Conservation (phyloP, 2,888 invertebrate genomes). For the Dorcus parallelipipedus region DNA sequence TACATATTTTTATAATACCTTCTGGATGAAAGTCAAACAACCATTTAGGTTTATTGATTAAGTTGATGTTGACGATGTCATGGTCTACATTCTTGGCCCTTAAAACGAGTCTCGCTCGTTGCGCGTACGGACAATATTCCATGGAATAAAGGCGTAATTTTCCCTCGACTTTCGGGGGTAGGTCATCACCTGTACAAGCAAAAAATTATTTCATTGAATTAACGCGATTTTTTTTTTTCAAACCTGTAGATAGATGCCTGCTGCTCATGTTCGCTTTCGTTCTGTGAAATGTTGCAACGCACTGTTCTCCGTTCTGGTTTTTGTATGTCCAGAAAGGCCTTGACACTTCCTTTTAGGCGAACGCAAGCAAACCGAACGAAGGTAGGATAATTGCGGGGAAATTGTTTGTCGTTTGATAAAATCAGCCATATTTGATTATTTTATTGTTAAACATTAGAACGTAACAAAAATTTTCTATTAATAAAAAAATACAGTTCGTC, state of each 20-base stretch:
- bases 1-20: slow-evolving; percentile 41
- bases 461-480: too few relatives aligned
- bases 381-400: background rate
- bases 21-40: slow-evolving; percentile 59
- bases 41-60: slow-evolving; percentile 83
- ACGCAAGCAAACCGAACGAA: background rate
- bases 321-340: background rate
- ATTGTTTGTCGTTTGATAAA: too few relatives aligned
- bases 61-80: slow-evolving; percentile 70
- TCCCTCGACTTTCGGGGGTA: slow-evolving; percentile 60
- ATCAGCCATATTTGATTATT: too few relatives aligned
- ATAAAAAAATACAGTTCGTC: too few relatives aligned
- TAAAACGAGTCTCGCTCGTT: slow-evolving; percentile 69
- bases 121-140: slow-evolving; percentile 82
- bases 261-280: slow-evolving; percentile 22
- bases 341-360: background rate
- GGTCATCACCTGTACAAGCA: slow-evolving; percentile 57
- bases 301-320: too few relatives aligned
- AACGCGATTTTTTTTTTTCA: background rate
- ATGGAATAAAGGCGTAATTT: slow-evolving; percentile 75
- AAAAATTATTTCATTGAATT: background rate
- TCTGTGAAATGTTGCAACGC: too few relatives aligned
- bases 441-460: too few relatives aligned
- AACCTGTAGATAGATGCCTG: slow-evolving; percentile 29
- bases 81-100: slow-evolving; percentile 74